These are phyloP conservation scores for Acestrorhynchus altus DNA, from an alignment of 2,797 vertebrate genomes.

Conservation along the genomic window DNA sequence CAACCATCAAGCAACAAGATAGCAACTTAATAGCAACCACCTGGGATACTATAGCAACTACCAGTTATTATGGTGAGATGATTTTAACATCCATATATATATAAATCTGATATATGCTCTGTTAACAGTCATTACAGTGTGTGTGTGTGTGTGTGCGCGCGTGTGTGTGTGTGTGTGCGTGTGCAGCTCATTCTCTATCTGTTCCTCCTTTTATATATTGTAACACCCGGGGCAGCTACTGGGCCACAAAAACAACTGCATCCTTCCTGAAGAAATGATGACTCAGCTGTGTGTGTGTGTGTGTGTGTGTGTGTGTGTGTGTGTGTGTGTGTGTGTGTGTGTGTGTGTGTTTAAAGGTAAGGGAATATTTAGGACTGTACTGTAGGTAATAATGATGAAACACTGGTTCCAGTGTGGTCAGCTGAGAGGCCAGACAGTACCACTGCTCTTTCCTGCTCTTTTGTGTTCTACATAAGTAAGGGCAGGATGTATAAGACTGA, in stretches of 20 bases:
- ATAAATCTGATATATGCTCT: too few relatives aligned
- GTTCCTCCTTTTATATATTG: constrained; percentile 8
- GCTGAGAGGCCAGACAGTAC: background rate
- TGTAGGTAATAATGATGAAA: too few relatives aligned
- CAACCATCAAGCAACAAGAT: too few relatives aligned
- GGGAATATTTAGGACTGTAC: too few relatives aligned
- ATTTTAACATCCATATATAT: too few relatives aligned
- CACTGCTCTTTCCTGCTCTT: background rate
- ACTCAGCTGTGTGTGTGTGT: constrained; percentile 65
- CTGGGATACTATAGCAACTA: too few relatives aligned
- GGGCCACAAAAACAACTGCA: constrained; percentile 75
- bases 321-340: constrained; percentile 15
- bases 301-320: constrained; percentile 44
- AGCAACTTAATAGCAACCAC: too few relatives aligned
- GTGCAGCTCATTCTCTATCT: background rate
- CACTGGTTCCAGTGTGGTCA: background rate
- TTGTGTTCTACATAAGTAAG: background rate
- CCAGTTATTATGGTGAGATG: too few relatives aligned
- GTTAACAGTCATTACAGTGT: too few relatives aligned
- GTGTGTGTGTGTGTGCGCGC: background rate
- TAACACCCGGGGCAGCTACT: constrained; percentile 26
- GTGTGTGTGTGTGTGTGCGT: background rate
- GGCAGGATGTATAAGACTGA: too few relatives aligned
- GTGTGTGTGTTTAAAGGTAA: background rate
- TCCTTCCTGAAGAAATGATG: constrained; percentile 81